Conservation (phyloP, 1,140 invertebrate species). For the Cardiocondyla obscurior region DNA sequence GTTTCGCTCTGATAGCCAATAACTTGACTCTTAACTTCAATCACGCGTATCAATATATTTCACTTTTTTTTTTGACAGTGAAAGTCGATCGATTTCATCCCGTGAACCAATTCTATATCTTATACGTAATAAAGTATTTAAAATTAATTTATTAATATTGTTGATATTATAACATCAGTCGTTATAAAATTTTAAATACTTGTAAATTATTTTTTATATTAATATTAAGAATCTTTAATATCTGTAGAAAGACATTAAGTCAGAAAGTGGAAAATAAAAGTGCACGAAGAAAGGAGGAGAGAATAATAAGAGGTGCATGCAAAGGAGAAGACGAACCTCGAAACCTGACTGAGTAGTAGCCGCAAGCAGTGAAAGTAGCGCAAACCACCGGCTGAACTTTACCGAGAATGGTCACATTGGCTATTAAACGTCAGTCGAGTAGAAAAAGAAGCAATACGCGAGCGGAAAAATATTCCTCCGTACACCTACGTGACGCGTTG, state of each 20-base stretch:
- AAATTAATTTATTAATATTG: not conserved
- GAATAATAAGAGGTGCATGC: not conserved
- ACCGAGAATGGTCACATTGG: conserved; percentile 60
- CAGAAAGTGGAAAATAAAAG: conserved; percentile 47
- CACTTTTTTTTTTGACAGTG: not conserved
- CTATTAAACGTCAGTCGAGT: conserved; percentile 46
- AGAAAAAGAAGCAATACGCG: conserved; percentile 49
- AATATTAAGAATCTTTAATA: not conserved
- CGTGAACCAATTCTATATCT: not conserved
- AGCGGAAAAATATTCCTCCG: conserved; percentile 48
- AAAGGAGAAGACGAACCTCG: not conserved
- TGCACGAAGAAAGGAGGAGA: not conserved
- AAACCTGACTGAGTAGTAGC: conserved; percentile 55
- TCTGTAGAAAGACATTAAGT: not conserved
- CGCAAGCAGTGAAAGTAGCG: conserved; percentile 74
- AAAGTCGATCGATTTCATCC: not conserved
- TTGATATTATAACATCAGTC: too few relatives aligned
- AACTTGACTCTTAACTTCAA: not conserved
- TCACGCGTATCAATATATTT: not conserved
- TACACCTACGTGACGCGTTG: conserved; percentile 44
- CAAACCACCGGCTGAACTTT: conserved; percentile 70
- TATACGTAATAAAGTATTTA: not conserved
- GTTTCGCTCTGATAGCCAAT: conserved; percentile 6
- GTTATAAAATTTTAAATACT: too few relatives aligned
- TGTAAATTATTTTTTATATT: not conserved